Percentiles rank a stretch among this genome's conserved stretches.
phyloP scores from a whole-genome alignment of 2,113 vertebrate genomes.

The Microcebus lehilahytsara region DNA sequence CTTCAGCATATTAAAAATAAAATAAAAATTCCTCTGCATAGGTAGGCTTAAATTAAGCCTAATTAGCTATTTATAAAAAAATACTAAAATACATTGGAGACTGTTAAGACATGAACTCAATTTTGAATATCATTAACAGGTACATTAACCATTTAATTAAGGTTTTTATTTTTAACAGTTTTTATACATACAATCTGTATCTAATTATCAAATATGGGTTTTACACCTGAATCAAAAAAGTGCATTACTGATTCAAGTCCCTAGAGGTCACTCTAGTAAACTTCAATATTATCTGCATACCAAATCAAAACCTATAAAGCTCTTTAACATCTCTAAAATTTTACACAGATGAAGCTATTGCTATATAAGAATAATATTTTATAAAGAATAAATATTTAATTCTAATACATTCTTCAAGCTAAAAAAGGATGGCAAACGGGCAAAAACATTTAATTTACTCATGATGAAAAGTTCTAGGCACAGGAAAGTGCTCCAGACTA shows the following conservation, averaged over 20 bases:
- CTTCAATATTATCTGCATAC: neutral
- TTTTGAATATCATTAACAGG: neutral
- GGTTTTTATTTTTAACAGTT: neutral
- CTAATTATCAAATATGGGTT: neutral
- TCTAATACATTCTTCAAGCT: neutral
- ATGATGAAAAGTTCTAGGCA: neutral
- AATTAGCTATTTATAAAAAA: neutral
- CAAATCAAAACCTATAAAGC: neutral
- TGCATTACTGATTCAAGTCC: neutral
- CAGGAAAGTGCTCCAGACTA: too few relatives aligned
- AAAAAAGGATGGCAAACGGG: neutral
- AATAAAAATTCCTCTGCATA: neutral
- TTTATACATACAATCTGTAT: neutral
- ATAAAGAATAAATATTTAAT: neutral
- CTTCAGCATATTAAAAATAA: neutral
- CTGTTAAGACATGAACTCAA: neutral
- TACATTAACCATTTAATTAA: neutral
- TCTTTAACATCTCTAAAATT: neutral
- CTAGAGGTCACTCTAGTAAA: constrained; percentile 60
- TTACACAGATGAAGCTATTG: neutral
- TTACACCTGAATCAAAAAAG: neutral
- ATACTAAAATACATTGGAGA: neutral
- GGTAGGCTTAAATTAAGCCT: neutral
- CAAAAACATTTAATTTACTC: neutral
- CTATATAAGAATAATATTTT: neutral